Evolutionary conservation across 2,113 vertebrate species (phyloP), one percentile per base, ranked within the genome.

Genomic region (Neolamprologus brichardi): DNA sequence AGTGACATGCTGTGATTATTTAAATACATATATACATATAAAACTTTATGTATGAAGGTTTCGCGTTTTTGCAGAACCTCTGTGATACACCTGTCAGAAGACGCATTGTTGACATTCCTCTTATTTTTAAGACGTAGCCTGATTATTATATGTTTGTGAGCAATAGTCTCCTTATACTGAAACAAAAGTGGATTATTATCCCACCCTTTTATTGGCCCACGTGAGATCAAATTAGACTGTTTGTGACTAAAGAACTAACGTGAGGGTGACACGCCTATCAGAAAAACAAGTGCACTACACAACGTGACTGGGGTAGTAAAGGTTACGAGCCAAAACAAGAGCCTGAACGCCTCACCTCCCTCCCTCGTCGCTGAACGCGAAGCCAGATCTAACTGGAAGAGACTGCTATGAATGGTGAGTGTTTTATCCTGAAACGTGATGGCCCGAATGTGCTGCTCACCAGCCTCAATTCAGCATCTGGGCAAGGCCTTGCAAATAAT

Each of bases 321-420:
- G 92, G 81, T 8, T 88, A 53, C 89, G 84, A 92, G 82, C 78
- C 54, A 34, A 28, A 49, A 39, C 9, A 8, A 39, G 87, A 51
- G 51, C 5, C 1, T 92, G 91, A 95, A 95, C 13, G 92, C 91
- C 81, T 1, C 94, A 87, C 6, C 60, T 81, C 81, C 75, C 77
- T 82, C 82, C 53, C 30, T 14, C 78, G 91, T 87, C 17, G 52
- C 79, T 84, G 91, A 81, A 81, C 81, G 88, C 81, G 49, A 41
- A 84, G 83, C 64, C 86, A 82, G 84, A 62, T 88, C 20, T 30
- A 77, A 79, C 88, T 89, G 92, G 91, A 85, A 83, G 90, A 90
- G 90, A 87, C 91, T 60, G 92, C 92, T 81, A 8, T 87, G 91
- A 51, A 92, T 81, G 77, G 81, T 82, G 28, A 77, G 84, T 25